These are phyloP conservation scores for Anguilla pacifica DNA, from an alignment of 2,797 vertebrate species.

Conservation along the genomic window DNA sequence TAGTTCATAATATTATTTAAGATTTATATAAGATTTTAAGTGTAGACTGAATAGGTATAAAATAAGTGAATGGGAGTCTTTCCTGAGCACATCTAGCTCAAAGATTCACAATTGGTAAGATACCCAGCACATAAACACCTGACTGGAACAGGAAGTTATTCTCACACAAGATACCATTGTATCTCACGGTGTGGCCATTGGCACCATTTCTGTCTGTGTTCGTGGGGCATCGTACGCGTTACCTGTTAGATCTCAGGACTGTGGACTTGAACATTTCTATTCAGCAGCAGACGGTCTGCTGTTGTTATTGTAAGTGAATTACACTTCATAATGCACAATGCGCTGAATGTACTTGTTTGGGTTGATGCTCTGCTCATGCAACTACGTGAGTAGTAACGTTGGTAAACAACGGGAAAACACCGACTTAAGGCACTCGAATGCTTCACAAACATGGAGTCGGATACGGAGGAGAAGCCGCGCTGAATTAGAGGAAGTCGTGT, in stretches of 20 bases:
- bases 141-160: neutral
- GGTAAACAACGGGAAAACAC: neutral
- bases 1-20: neutral
- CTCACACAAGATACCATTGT: neutral
- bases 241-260: neutral
- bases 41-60: neutral
- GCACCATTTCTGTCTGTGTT: neutral
- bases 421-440: neutral
- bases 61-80: neutral
- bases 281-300: neutral
- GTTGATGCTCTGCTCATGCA: neutral
- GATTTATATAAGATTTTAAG: neutral
- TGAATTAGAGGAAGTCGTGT: conserved; percentile 40
- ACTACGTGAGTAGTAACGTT: neutral
- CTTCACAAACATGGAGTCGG: conserved; percentile 38
- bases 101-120: neutral
- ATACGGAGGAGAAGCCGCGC: conserved; percentile 37
- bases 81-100: neutral
- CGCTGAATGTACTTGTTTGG: neutral
- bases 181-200: neutral
- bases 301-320: neutral
- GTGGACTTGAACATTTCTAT: neutral
- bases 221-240: neutral
- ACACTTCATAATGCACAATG: neutral
- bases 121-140: neutral